These are phyloP conservation scores for Papilio elwesi DNA, from an alignment of 2,888 invertebrate genomes.

Conservation along the genomic window DNA sequence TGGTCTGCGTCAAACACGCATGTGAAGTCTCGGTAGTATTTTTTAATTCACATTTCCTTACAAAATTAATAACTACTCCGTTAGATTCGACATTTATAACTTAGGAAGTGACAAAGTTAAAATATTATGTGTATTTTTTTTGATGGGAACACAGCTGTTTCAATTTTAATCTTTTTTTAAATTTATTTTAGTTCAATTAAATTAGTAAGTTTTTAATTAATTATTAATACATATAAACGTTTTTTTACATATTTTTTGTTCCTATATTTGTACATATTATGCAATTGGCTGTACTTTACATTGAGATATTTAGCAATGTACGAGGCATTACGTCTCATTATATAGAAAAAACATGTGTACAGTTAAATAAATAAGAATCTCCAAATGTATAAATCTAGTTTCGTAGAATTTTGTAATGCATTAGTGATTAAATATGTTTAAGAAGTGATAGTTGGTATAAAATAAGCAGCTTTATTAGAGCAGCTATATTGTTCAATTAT, in stretches of 20 bases:
- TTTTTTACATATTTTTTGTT: conserved; percentile 10
- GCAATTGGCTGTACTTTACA: not conserved
- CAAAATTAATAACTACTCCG: too few relatives aligned
- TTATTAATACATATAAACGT: not conserved
- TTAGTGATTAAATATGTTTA: not conserved
- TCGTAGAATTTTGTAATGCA: conserved; percentile 34
- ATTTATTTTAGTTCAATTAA: too few relatives aligned
- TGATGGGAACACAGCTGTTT: not conserved
- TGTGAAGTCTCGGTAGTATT: too few relatives aligned
- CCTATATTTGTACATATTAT: conserved; percentile 4
- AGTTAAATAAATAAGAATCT: conserved; percentile 36
- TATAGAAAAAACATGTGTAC: conserved; percentile 26
- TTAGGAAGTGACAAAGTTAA: not conserved
- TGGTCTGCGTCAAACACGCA: not conserved
- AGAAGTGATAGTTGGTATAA: conserved; percentile 10
- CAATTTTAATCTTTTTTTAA: not conserved
- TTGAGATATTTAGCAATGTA: not conserved
- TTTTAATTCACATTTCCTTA: too few relatives aligned
- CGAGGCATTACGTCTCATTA: not conserved
- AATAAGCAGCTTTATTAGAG: conserved; percentile 19
- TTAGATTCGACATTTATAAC: too few relatives aligned
- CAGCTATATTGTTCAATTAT: conserved; percentile 4
- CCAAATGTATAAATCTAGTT: conserved; percentile 35
- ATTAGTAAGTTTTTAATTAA: not conserved
- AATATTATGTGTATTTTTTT: not conserved